Evolutionary conservation across 2,797 vertebrate species (phyloP).

Genomic region (Pterois miles): DNA sequence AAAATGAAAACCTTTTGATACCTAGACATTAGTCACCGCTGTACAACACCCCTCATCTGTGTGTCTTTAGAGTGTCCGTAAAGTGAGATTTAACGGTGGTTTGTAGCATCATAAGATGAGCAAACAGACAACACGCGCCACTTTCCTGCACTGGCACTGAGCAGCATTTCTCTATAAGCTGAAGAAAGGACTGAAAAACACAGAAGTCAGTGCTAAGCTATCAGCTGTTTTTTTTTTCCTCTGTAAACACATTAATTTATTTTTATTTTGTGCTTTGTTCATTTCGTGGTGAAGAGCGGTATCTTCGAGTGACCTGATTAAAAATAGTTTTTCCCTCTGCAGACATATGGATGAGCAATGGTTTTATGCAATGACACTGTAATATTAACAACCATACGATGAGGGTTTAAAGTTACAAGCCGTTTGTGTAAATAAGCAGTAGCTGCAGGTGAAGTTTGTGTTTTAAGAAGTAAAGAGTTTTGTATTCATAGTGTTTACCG

Average conservation of each 20-base stretch:
- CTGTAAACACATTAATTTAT: slow-evolving; percentile 38
- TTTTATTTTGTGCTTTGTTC: slow-evolving; percentile 41
- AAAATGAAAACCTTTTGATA: slow-evolving; percentile 39
- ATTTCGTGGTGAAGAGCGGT: slow-evolving; percentile 47
- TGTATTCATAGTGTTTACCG: slow-evolving; percentile 67
- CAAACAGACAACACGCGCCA: slow-evolving; percentile 15
- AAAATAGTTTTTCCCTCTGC: slow-evolving; percentile 37
- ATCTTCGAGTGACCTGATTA: slow-evolving; percentile 44
- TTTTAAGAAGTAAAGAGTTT: slow-evolving; percentile 65
- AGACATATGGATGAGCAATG: slow-evolving; percentile 44
- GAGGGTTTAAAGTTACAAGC: slow-evolving; percentile 52
- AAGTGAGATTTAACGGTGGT: slow-evolving; percentile 35
- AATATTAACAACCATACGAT: slow-evolving; percentile 52
- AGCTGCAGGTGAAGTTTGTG: slow-evolving; percentile 62
- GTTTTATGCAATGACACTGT: slow-evolving; percentile 69
- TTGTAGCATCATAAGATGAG: slow-evolving; percentile 39
- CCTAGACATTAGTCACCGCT: slow-evolving; percentile 27
- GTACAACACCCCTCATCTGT: slow-evolving; percentile 34
- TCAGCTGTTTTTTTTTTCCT: slow-evolving; percentile 7
- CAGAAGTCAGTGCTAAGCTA: slow-evolving; percentile 15
- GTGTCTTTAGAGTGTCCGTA: slow-evolving; percentile 44
- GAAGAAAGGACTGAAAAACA: slow-evolving; percentile 21
- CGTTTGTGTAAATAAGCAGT: slow-evolving; percentile 63
- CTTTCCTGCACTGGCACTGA: slow-evolving; percentile 17
- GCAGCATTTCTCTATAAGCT: slow-evolving; percentile 23